Base-by-base conservation (phyloP, 2,888 invertebrate genomes). In the Rhamnusium bicolor region DNA sequence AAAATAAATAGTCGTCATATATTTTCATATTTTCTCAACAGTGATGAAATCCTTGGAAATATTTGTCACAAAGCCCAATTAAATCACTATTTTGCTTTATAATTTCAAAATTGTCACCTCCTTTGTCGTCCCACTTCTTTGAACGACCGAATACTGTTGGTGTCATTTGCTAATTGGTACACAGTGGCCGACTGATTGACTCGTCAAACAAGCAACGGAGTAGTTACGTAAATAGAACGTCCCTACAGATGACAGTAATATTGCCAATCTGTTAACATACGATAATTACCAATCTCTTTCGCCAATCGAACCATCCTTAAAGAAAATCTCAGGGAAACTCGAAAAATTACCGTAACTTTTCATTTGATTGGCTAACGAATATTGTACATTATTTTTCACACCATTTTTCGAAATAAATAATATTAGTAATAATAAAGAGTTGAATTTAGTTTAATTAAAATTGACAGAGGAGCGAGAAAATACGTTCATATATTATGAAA, bases 141-240 rank as follows among this genome's bases (percentile, higher is more conserved):
- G 62, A 19, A 12, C 21, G 47, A 10, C 21, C 54, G 56, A 56
- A 46, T 46, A 10, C 56, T 69, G 56, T 21, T 47, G 54, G 47
- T 71, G 70, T 71, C 56, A 71, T 65, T 56, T 71, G 63, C 46
- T 71, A 71, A 71, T 71, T 71, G 56, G 65, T 71, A 65, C 62
- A 71, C 49, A 27, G 54, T 53, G 54, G 54, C 29, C 40, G 47
- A 65, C 46, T 56, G 40, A 63, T 71, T 65, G 54, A 61, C 61
- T 62, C 69, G 51, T 63, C 70, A 71, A 65, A 71, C 54, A 71
- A 54, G 19, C 56, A 54, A 14, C 18, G 21, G 60, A 61, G 21
- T 24, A 10, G 61, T 18, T 69, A 29, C 69, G 51, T 24, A 69
- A 60, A 60, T 27, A 69, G 14, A 49, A 8, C 60, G 18, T 47